Percentiles rank a stretch among this genome's conserved stretches.
Conservation (phyloP, 2,113 vertebrate species). For the Zapornia atra region DNA sequence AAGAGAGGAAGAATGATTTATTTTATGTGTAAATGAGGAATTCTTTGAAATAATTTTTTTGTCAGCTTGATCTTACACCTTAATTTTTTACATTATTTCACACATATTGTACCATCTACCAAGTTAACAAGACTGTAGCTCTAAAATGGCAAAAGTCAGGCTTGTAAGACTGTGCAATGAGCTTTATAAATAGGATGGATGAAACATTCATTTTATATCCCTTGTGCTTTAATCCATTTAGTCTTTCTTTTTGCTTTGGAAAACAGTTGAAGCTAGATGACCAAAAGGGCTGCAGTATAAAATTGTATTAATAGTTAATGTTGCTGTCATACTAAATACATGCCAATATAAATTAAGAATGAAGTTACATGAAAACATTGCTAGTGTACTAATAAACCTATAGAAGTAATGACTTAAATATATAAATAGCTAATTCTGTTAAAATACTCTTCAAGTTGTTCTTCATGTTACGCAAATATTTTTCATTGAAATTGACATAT, state of each 20-base stretch:
- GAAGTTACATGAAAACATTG: not conserved
- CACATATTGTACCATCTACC: not conserved
- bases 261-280: not conserved
- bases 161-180: not conserved
- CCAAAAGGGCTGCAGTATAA: not conserved
- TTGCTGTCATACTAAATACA: not conserved
- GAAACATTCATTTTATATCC: not conserved
- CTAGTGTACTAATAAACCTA: not conserved
- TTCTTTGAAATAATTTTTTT: not conserved
- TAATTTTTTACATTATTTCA: not conserved
- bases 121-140: not conserved
- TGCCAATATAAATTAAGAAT: not conserved
- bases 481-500: not conserved
- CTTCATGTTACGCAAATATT: not conserved
- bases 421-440: not conserved
- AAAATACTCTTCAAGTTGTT: not conserved
- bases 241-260: not conserved
- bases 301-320: not conserved
- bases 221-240: not conserved
- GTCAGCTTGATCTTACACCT: not conserved
- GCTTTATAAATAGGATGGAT: not conserved
- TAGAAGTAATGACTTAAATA: not conserved
- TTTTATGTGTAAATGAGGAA: not conserved
- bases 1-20: not conserved
- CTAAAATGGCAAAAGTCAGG: not conserved